These are phyloP conservation scores for Ametastegia equiseti DNA, from an alignment of 2,888 invertebrate species.

Conservation along the genomic window DNA sequence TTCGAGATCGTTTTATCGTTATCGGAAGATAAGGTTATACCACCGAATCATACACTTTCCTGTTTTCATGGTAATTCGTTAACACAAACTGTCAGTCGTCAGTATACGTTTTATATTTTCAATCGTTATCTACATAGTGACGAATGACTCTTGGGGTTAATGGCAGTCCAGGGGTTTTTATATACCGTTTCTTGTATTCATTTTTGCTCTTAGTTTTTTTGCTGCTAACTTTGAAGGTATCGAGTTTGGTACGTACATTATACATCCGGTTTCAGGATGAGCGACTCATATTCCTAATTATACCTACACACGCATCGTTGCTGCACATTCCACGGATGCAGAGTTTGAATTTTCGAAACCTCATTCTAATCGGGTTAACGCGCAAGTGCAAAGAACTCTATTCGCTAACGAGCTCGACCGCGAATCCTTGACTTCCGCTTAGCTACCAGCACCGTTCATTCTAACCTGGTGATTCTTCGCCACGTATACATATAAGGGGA, in stretches of 20 bases:
- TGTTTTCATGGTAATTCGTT: not conserved
- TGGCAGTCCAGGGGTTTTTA: not conserved
- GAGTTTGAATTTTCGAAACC: not conserved
- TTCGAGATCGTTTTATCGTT: not conserved
- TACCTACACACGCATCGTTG: not conserved
- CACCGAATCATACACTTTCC: not conserved
- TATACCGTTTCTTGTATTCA: not conserved
- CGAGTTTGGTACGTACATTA: no score
- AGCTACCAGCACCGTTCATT: conserved; percentile 23
- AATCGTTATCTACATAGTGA: not conserved
- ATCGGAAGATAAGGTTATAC: no score
- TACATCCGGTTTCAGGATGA: not conserved
- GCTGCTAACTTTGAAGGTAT: not conserved
- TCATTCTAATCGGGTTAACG: conserved; percentile 31
- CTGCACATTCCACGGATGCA: not conserved
- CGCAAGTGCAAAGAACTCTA: conserved; percentile 29
- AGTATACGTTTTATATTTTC: not conserved
- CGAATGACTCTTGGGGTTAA: conserved; percentile 26
- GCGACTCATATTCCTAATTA: not conserved
- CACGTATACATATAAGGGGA: no score
- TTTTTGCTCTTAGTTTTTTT: not conserved
- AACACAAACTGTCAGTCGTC: not conserved
- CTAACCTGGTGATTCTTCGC: not conserved
- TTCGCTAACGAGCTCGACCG: conserved; percentile 32
- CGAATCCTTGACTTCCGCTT: conserved; percentile 34